Percentiles rank a stretch among this genome's conserved stretches.
Conservation (phyloP, 2,888 invertebrate species). For the Silvanus unidentatus region DNA sequence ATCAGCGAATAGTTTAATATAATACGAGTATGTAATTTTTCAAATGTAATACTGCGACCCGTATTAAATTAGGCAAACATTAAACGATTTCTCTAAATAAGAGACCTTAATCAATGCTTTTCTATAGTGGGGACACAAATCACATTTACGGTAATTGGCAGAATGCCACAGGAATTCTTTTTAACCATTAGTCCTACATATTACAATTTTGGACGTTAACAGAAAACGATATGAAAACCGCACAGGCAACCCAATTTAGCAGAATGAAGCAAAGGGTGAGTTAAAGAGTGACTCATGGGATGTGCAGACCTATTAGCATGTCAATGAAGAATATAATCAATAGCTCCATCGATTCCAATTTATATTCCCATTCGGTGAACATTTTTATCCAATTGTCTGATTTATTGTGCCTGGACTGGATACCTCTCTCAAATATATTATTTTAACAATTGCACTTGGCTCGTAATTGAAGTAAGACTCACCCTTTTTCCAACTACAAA, state of each 20-base stretch:
- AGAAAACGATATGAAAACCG: no score
- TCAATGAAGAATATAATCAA: conserved; percentile 36
- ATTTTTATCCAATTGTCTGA: conserved; percentile 38
- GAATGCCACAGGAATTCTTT: no score
- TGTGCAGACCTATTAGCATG: conserved; percentile 27
- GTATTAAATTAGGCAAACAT: no score
- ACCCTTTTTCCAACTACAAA: no score
- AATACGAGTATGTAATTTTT: no score
- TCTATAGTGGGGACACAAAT: no score
- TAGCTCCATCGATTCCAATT: conserved; percentile 36
- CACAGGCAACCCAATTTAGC: not conserved
- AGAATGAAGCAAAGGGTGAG: not conserved
- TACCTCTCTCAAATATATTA: conserved; percentile 36
- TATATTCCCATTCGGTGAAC: conserved; percentile 36
- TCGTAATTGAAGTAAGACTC: not conserved
- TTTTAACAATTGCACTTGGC: conserved; percentile 37
- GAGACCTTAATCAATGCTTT: no score
- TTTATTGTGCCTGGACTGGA: conserved; percentile 38
- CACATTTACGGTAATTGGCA: no score
- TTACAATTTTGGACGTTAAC: conserved; percentile 3
- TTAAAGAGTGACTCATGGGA: conserved; percentile 2
- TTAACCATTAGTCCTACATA: no score
- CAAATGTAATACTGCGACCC: no score
- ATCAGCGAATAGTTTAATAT: no score
- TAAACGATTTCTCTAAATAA: no score